These are phyloP conservation scores for Pollenia amentaria DNA, from an alignment of 2,888 invertebrate species.

Conservation along the genomic window DNA sequence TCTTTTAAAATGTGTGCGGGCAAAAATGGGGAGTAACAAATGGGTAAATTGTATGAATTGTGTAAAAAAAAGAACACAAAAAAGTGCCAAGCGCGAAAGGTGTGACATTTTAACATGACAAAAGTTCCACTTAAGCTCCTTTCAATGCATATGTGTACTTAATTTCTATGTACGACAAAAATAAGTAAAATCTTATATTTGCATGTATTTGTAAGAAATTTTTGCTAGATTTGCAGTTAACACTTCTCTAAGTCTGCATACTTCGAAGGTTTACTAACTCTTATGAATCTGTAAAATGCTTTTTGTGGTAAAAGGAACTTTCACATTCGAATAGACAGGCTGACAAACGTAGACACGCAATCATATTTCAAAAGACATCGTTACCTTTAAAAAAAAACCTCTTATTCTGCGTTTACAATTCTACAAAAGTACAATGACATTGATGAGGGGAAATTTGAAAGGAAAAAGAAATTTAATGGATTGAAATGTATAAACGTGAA, in stretches of 20 bases:
- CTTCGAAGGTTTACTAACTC: conserved; percentile 10
- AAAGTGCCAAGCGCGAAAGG: not conserved
- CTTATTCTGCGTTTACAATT: conserved; percentile 44
- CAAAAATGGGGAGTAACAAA: not conserved
- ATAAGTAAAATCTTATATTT: not conserved
- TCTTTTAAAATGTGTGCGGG: not conserved
- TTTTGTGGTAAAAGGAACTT: not conserved
- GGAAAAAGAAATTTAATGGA: conserved; percentile 7
- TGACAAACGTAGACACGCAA: not conserved
- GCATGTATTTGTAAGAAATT: conserved; percentile 7
- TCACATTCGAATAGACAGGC: not conserved
- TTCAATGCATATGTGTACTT: not conserved
- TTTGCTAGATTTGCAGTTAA: conserved; percentile 21
- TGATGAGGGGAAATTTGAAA: conserved; percentile 41
- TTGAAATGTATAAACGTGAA: not conserved
- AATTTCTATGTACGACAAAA: not conserved
- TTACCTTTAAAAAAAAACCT: conserved; percentile 26
- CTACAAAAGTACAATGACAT: conserved; percentile 48
- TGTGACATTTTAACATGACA: not conserved
- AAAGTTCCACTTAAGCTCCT: conserved; percentile 37
- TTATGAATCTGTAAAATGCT: conserved; percentile 21
- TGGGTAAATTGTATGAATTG: not conserved
- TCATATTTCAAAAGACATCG: conserved; percentile 1
- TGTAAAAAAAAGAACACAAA: not conserved
- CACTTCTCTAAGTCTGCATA: conserved; percentile 8